These are phyloP conservation scores for Notarius quadriscutis DNA, from an alignment of 2,113 vertebrate species.

Conservation along the genomic window DNA sequence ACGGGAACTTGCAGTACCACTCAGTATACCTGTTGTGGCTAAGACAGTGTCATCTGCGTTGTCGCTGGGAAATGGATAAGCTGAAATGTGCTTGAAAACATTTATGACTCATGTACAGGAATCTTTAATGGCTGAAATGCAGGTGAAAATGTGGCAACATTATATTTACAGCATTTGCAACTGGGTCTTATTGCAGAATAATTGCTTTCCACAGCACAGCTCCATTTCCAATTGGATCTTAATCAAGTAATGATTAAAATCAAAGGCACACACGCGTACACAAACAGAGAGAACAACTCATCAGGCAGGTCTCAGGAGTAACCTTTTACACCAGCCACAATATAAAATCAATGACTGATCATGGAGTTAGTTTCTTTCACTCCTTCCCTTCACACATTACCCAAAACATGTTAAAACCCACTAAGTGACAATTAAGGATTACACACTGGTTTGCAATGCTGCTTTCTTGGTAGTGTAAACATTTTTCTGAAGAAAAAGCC, in stretches of 20 bases:
- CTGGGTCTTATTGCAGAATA: neutral
- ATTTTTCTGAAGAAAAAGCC: constrained; percentile 19
- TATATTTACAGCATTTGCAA: neutral
- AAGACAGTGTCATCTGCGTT: neutral
- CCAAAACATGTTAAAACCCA: neutral
- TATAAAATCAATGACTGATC: constrained; percentile 12
- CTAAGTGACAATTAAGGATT: constrained; percentile 31
- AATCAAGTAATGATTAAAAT: constrained; percentile 14
- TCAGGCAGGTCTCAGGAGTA: constrained; percentile 5
- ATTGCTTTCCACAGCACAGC: constrained; percentile 10
- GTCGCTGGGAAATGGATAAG: neutral
- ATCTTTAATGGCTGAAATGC: neutral
- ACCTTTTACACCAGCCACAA: neutral
- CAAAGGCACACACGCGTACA: neutral
- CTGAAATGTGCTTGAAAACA: neutral
- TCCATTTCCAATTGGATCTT: neutral
- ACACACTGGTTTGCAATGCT: constrained; percentile 21
- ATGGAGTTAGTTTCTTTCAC: neutral
- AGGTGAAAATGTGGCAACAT: neutral
- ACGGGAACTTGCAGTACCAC: neutral
- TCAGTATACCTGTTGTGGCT: constrained; percentile 13
- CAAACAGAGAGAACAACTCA: neutral
- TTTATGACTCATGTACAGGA: neutral
- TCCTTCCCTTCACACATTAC: neutral
- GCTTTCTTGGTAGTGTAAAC: neutral